Evolutionary conservation across 2,888 invertebrate genomes (phyloP).

Genomic region (Phalangium opilio): DNA sequence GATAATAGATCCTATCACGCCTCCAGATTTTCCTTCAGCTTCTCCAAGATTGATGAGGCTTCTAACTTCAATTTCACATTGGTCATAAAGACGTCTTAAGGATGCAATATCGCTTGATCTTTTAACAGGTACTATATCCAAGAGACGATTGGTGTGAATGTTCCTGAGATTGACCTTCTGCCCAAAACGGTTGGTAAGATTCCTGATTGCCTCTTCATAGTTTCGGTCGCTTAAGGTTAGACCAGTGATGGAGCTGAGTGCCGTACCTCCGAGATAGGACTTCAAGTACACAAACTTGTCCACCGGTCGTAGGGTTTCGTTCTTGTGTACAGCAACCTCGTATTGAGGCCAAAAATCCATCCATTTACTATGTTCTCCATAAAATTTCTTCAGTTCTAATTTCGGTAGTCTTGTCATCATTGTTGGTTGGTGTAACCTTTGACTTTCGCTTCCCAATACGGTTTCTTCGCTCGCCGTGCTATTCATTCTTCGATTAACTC

Average conservation of each 20-base stretch:
- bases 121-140: neutral
- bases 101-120: neutral
- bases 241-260: neutral
- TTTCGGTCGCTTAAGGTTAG: constrained; percentile 1
- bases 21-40: neutral
- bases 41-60: neutral
- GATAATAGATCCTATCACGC: neutral
- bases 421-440: too few relatives aligned
- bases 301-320: neutral
- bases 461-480: too few relatives aligned
- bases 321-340: constrained; percentile 5
- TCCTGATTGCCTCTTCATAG: constrained; percentile 1
- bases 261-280: constrained; percentile 4
- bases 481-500: too few relatives aligned
- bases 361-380: constrained; percentile 1
- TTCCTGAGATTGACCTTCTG: neutral
- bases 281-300: constrained; percentile 6
- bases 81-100: constrained; percentile 4
- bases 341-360: constrained; percentile 4
- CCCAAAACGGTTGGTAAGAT: constrained; percentile 3
- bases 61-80: constrained; percentile 1
- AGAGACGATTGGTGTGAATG: neutral
- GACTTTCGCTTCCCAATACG: too few relatives aligned
- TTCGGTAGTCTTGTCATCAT: neutral
- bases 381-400: constrained; percentile 2